Percentiles rank a stretch among this genome's conserved stretches.
phyloP scores from a whole-genome alignment of 2,888 invertebrate species.

The Catocala sponsa region DNA sequence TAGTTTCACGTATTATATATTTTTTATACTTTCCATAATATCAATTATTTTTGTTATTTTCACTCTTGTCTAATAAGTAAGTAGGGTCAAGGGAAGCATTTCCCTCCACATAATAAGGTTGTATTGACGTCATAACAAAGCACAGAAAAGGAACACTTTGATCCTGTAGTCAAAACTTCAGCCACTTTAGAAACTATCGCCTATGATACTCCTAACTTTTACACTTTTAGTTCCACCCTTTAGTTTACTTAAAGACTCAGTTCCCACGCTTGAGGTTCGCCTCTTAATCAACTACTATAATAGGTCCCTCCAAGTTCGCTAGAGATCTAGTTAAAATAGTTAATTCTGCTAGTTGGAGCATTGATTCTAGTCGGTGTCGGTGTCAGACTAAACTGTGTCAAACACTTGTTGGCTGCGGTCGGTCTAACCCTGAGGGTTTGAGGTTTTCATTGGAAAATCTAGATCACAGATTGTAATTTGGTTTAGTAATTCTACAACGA shows the following conservation, averaged over 20 bases:
- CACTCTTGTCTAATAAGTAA: too few relatives aligned
- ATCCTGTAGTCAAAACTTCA: too few relatives aligned
- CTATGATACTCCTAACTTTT: not conserved
- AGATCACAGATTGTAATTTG: not conserved
- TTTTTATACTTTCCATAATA: too few relatives aligned
- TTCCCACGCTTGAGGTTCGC: not conserved
- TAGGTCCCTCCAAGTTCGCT: slow-evolving; percentile 23
- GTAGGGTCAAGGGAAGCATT: too few relatives aligned
- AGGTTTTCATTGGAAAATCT: not conserved
- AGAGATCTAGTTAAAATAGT: slow-evolving; percentile 27
- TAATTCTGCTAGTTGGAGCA: slow-evolving; percentile 5
- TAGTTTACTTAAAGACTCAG: not conserved
- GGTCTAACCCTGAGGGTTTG: not conserved
- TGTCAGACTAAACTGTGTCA: slow-evolving; percentile 14
- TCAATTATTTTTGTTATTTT: too few relatives aligned
- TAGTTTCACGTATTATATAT: too few relatives aligned
- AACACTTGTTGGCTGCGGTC: slow-evolving; percentile 10
- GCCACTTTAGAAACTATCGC: too few relatives aligned
- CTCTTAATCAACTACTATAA: slow-evolving; percentile 29
- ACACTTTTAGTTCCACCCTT: not conserved
- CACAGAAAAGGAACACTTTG: too few relatives aligned
- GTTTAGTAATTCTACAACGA: not conserved
- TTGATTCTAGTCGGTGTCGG: slow-evolving; percentile 6
- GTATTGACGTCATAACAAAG: too few relatives aligned
- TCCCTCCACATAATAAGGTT: too few relatives aligned